These are phyloP conservation scores for Microtus pennsylvanicus DNA, from an alignment of 2,113 vertebrate species.

Conservation along the genomic window DNA sequence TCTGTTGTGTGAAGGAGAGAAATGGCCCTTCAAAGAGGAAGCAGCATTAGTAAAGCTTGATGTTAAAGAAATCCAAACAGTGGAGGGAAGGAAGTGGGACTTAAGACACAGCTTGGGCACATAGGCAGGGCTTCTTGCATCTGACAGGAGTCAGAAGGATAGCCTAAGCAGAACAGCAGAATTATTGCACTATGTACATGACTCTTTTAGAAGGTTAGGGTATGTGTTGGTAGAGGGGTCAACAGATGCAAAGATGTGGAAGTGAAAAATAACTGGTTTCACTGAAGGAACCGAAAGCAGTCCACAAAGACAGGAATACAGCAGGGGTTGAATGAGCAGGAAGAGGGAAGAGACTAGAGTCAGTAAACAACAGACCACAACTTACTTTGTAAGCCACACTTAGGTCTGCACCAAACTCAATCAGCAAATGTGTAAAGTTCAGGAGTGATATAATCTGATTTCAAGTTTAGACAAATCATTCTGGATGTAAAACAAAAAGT, in stretches of 20 bases:
- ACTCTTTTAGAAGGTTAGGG: background rate
- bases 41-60: too few relatives aligned
- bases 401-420: background rate
- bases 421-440: background rate
- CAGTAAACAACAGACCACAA: too few relatives aligned
- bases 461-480: background rate
- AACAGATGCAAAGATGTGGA: constrained; percentile 2
- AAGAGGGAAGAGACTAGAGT: background rate
- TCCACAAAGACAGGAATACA: background rate
- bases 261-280: background rate
- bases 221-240: background rate
- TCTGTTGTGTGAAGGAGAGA: background rate
- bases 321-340: background rate
- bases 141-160: background rate
- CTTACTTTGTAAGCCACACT: background rate
- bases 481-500: background rate
- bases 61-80: background rate
- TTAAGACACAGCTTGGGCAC: background rate
- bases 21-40: background rate
- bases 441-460: background rate
- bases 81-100: background rate
- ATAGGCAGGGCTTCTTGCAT: background rate
- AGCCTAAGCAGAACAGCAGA: background rate
- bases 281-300: constrained; percentile 26
- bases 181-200: too few relatives aligned